Percentiles rank a stretch among this genome's conserved stretches.
Conservation (phyloP, 2,888 invertebrate species). For the Deilephila porcellus region DNA sequence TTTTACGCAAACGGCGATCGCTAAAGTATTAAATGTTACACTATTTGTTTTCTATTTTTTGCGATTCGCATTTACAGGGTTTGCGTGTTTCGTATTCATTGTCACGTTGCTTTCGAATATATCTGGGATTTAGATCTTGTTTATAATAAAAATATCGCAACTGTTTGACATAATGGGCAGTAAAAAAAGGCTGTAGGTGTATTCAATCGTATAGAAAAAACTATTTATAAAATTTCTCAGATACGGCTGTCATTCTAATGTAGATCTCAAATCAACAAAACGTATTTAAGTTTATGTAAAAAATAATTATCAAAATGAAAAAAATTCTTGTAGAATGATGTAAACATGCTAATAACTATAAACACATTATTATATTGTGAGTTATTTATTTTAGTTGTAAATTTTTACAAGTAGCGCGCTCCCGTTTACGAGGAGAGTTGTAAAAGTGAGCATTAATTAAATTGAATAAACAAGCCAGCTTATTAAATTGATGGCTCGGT, state of each 20-base stretch:
- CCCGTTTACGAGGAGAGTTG: conserved; percentile 1
- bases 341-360: neutral
- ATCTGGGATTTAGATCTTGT: no score
- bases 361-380: neutral
- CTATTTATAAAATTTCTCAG: no score
- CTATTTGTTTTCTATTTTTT: neutral
- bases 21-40: conserved; percentile 6
- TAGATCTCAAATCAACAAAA: no score
- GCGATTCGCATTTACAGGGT: neutral
- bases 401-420: neutral
- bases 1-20: conserved; percentile 19
- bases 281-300: no score
- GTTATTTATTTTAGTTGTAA: neutral
- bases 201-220: no score
- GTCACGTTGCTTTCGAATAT: no score
- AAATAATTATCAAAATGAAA: no score
- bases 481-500: conserved; percentile 34
- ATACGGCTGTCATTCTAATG: no score
- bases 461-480: conserved; percentile 38
- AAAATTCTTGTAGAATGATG: neutral
- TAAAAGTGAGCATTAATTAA: conserved; percentile 36
- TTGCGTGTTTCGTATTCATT: neutral
- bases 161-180: no score
- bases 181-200: no score
- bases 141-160: no score